Percentiles rank a stretch among this genome's conserved stretches.
phyloP scores from a whole-genome alignment of 2,888 invertebrate species.

The Andrena marginata region DNA sequence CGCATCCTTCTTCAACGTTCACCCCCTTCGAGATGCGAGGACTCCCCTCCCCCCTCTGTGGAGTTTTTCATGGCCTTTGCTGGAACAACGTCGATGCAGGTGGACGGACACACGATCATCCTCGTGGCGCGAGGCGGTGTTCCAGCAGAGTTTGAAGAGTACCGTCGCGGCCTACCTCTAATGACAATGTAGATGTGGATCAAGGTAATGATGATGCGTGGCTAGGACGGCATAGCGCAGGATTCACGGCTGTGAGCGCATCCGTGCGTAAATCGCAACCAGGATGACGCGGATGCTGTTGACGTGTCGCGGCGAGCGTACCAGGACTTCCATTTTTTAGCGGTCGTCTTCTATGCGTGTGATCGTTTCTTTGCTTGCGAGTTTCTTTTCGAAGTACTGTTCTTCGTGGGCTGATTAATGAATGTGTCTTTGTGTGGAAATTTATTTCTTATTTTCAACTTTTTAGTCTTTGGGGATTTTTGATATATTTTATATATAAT shows the following conservation, averaged over 20 bases:
- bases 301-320: conserved; percentile 40
- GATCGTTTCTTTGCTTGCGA: neutral
- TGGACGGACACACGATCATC: conserved; percentile 52
- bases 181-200: conserved; percentile 83
- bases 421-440: neutral
- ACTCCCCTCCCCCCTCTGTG: neutral
- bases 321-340: conserved; percentile 12
- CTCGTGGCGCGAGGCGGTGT: conserved; percentile 42
- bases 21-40: conserved; percentile 22
- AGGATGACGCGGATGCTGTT: conserved; percentile 42
- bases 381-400: neutral
- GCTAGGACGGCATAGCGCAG: conserved; percentile 71
- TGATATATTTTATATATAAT: too few species aligned
- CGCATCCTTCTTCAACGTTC: conserved; percentile 45
- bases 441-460: too few species aligned
- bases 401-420: neutral
- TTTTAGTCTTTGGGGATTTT: too few species aligned
- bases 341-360: neutral
- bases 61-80: conserved; percentile 52
- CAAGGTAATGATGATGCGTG: conserved; percentile 79
- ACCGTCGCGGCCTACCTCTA: conserved; percentile 76
- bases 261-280: conserved; percentile 81
- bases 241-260: conserved; percentile 79
- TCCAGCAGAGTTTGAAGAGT: conserved; percentile 57
- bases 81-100: conserved; percentile 52